Percentiles rank a stretch among this genome's conserved stretches.
phyloP scores from a whole-genome alignment of 2,797 vertebrate species.

The Anniella stebbinsi region DNA sequence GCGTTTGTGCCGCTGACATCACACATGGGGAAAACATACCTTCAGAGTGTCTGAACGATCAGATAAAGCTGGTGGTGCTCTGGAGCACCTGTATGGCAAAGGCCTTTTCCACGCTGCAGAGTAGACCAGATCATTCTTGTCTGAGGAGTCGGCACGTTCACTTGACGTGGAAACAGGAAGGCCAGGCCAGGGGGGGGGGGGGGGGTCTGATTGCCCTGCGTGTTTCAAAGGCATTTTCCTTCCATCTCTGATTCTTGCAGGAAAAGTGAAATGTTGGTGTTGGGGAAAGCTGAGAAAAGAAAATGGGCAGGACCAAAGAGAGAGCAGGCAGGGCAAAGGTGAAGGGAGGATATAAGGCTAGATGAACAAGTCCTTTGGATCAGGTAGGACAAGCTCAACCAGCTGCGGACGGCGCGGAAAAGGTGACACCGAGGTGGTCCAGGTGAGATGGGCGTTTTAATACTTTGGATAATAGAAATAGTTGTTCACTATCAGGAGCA shows the following conservation, averaged over 20 bases:
- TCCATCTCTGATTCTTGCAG: not conserved
- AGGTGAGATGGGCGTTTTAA: not conserved
- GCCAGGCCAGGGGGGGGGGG: too few species aligned
- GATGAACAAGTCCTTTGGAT: not conserved
- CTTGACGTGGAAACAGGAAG: too few species aligned
- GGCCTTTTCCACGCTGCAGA: too few species aligned
- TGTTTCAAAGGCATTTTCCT: not conserved
- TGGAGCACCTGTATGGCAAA: too few species aligned
- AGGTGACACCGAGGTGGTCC: not conserved
- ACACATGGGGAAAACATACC: too few species aligned
- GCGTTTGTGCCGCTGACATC: too few species aligned
- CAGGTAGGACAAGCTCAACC: not conserved
- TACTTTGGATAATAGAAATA: not conserved
- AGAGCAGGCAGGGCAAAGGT: not conserved
- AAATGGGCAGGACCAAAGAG: not conserved
- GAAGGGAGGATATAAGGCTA: not conserved
- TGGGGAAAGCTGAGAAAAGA: too few species aligned
- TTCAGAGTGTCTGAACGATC: too few species aligned
- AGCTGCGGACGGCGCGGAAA: not conserved
- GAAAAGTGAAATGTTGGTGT: too few species aligned
- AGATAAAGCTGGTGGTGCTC: too few species aligned
- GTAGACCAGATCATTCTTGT: too few species aligned
- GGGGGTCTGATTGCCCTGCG: not conserved
- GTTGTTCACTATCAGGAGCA: not conserved
- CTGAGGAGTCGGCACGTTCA: too few species aligned